These are phyloP conservation scores for Tor tambroides DNA, from an alignment of 2,113 vertebrate species.

Conservation along the genomic window DNA sequence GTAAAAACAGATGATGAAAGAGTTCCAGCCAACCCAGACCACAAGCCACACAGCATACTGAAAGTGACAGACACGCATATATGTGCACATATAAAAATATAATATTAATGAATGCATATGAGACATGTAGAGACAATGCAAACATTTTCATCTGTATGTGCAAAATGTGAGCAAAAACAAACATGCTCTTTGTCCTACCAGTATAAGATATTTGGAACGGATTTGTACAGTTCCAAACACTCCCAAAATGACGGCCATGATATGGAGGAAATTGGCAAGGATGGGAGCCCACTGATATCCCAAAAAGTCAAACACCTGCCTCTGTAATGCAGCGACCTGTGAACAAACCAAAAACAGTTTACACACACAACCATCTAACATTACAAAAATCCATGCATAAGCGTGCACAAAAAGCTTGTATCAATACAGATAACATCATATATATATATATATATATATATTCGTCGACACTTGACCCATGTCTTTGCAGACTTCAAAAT, in stretches of 20 bases:
- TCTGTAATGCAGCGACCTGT: slow-evolving; percentile 85
- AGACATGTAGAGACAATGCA: neutral
- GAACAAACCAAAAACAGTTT: slow-evolving; percentile 21
- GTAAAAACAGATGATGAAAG: slow-evolving; percentile 90
- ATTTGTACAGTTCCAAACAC: slow-evolving; percentile 97
- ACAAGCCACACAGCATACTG: slow-evolving; percentile 98
- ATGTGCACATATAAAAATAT: slow-evolving; percentile 41
- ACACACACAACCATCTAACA: neutral
- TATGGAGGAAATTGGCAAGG: slow-evolving; percentile 96
- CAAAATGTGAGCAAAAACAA: too few relatives aligned
- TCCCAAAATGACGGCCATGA: slow-evolving; percentile 96
- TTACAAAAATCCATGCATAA: neutral
- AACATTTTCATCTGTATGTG: neutral
- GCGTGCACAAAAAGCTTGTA: neutral
- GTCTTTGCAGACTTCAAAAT: neutral
- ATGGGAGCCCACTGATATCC: slow-evolving; percentile 99
- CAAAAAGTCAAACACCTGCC: slow-evolving; percentile 98
- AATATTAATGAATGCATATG: neutral
- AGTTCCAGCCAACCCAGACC: slow-evolving; percentile 98
- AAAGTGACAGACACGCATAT: slow-evolving; percentile 61
- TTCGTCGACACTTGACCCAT: neutral
- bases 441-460: too few relatives aligned
- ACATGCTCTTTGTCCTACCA: slow-evolving; percentile 77
- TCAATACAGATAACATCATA: neutral
- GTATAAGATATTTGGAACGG: slow-evolving; percentile 94